Evolutionary conservation across 2,888 invertebrate species (phyloP).

Genomic region (Microchrysa polita): DNA sequence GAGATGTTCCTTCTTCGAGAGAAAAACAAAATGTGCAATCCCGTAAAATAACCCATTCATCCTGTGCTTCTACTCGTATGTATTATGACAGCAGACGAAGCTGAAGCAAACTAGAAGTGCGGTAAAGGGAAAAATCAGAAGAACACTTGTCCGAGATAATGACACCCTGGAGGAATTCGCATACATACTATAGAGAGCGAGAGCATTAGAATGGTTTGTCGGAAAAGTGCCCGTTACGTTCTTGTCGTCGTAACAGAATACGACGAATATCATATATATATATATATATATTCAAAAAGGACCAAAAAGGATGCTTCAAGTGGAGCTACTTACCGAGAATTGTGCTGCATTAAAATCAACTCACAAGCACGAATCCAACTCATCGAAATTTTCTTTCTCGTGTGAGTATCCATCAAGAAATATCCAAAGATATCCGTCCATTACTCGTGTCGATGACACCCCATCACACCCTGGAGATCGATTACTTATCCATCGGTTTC

Average conservation of each 20-base stretch:
- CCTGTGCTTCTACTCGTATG: no score
- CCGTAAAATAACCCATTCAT: conserved; percentile 25
- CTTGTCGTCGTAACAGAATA: conserved; percentile 11
- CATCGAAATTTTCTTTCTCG: not conserved
- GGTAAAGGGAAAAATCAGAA: conserved; percentile 27
- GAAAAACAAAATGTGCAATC: conserved; percentile 37
- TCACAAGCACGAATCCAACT: not conserved
- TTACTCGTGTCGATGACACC: conserved; percentile 10
- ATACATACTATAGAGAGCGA: no score
- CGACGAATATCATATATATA: no score
- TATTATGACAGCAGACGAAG: no score
- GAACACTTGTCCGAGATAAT: conserved; percentile 41
- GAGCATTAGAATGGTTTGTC: conserved; percentile 22
- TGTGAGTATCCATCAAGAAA: not conserved
- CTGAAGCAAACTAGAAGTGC: conserved; percentile 17
- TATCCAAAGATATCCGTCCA: not conserved
- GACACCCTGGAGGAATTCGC: conserved; percentile 36
- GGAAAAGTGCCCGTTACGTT: conserved; percentile 1
- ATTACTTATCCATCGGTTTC: conserved; percentile 39
- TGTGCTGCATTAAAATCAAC: conserved; percentile 39
- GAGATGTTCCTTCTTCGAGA: no score
- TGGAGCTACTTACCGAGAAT: conserved; percentile 23
- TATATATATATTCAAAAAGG: conserved; percentile 36
- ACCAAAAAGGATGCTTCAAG: not conserved
- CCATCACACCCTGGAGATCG: conserved; percentile 38